Evolutionary conservation across 2,797 vertebrate genomes (phyloP).

Genomic region (Sus cebifrons): DNA sequence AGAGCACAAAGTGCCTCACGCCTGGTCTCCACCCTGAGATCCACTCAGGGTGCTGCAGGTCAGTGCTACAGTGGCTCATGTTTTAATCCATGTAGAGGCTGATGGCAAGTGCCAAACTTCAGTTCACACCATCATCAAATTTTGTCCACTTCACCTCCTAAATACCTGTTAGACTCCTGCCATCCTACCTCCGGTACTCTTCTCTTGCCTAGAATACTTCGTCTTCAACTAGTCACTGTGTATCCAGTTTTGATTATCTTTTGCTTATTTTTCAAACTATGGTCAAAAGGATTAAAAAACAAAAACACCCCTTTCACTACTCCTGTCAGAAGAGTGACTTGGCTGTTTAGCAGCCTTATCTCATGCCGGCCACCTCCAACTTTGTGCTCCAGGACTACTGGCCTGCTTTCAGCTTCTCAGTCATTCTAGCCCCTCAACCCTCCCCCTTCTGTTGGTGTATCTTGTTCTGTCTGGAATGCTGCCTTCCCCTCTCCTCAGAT

Average conservation of each 20-base stretch:
- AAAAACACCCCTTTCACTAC: neutral
- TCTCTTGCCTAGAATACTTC: neutral
- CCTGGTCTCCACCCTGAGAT: no score
- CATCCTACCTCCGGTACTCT: neutral
- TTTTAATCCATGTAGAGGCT: no score
- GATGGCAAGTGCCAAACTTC: no score
- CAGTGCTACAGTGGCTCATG: no score
- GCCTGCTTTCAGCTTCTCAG: neutral
- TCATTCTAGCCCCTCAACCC: neutral
- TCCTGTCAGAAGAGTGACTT: neutral
- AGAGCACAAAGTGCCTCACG: no score
- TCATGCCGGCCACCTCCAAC: neutral
- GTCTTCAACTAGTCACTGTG: neutral
- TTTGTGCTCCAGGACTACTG: neutral
- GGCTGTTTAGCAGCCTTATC: neutral
- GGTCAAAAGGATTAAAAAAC: conserved; percentile 55
- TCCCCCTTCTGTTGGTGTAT: neutral
- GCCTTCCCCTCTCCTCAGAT: neutral
- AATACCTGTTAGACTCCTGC: neutral
- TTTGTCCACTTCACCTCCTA: neutral
- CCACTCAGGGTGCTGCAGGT: no score
- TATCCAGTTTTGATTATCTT: neutral
- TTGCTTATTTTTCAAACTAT: neutral
- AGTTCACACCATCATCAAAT: neutral
- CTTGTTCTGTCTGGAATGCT: neutral